These are phyloP conservation scores for Penaeus japonicus DNA, from an alignment of 1,140 invertebrate genomes.

Conservation along the genomic window DNA sequence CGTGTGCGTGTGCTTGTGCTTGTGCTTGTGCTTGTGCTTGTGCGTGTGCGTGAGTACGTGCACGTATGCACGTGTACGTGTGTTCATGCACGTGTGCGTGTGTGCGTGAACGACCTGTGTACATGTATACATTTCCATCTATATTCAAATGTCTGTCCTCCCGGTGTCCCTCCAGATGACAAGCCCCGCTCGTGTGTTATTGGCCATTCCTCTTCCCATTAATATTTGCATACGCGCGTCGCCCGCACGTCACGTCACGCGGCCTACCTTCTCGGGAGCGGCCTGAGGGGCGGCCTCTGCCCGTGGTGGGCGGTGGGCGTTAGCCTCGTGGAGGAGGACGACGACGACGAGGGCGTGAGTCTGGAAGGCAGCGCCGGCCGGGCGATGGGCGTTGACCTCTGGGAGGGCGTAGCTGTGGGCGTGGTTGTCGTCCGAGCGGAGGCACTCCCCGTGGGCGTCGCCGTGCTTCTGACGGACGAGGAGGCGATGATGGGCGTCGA, in stretches of 20 bases:
- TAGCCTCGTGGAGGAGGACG: conserved; percentile 31
- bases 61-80: neutral
- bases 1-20: neutral
- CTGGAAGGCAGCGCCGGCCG: conserved; percentile 30
- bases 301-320: conserved; percentile 39
- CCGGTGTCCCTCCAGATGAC: too few species aligned
- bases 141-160: too few species aligned
- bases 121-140: too few species aligned
- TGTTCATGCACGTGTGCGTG: neutral
- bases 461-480: too few species aligned
- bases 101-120: too few species aligned
- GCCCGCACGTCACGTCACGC: neutral
- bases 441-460: too few species aligned
- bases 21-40: neutral
- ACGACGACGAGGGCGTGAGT: conserved; percentile 6
- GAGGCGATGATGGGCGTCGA: conserved; percentile 22
- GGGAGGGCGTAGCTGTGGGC: too few species aligned
- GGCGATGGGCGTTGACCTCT: neutral
- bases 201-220: neutral
- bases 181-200: neutral
- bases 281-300: conserved; percentile 33
- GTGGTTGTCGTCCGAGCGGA: too few species aligned
- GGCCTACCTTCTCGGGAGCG: conserved; percentile 32
- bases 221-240: neutral
- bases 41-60: neutral